phyloP scores from a whole-genome alignment of 2,797 vertebrate genomes.

The Sebastes oblongus region DNA sequence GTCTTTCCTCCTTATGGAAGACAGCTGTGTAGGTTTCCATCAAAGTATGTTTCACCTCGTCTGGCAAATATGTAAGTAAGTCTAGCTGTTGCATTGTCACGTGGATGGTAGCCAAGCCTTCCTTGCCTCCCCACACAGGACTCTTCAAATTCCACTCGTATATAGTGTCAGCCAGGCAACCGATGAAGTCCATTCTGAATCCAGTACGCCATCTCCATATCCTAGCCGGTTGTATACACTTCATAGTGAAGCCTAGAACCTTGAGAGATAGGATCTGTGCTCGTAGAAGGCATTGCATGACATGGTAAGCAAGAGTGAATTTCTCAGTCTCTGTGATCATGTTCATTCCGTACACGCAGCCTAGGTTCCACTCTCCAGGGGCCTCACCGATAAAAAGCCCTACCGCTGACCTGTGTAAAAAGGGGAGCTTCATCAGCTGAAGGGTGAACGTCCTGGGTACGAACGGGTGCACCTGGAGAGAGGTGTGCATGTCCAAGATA shows the following conservation, averaged over 20 bases:
- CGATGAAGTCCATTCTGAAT: neutral
- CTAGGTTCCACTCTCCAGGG: neutral
- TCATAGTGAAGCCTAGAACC: conserved; percentile 3
- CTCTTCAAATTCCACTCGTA: neutral
- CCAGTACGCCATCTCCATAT: neutral
- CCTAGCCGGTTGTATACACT: conserved; percentile 9
- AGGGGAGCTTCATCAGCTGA: neutral
- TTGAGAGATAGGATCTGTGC: neutral
- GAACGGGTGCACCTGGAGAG: conserved; percentile 6
- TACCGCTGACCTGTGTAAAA: neutral
- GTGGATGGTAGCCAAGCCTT: too few relatives aligned
- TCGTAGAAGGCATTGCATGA: neutral
- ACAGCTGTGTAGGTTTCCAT: too few relatives aligned
- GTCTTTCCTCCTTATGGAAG: too few relatives aligned
- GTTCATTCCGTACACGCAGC: neutral
- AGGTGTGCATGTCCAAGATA: neutral
- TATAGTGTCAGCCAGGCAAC: neutral
- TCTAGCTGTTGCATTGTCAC: too few relatives aligned
- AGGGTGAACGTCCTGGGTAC: neutral
- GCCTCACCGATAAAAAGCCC: neutral
- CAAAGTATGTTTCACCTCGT: too few relatives aligned
- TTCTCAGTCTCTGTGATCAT: neutral
- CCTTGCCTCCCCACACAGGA: too few relatives aligned
- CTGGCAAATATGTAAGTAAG: too few relatives aligned
- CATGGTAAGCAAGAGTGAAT: neutral